Evolutionary conservation across 1,140 invertebrate genomes (phyloP).

Genomic region (Papilio aristodemus): DNA sequence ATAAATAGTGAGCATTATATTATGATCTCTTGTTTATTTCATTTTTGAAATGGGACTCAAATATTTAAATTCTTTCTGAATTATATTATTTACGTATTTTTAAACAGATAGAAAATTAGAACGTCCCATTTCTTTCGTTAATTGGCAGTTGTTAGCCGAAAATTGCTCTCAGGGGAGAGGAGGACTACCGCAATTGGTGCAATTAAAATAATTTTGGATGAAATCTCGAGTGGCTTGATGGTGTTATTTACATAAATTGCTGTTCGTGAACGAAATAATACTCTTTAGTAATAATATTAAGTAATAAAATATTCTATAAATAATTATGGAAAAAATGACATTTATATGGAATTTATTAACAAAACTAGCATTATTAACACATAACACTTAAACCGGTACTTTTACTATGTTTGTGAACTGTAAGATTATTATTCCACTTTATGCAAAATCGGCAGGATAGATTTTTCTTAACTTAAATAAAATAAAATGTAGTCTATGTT

Average conservation of each 20-base stretch:
- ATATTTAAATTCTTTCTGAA: neutral
- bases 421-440: too few relatives aligned
- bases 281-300: conserved; percentile 5
- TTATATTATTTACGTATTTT: neutral
- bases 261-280: conserved; percentile 1
- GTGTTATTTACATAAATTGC: conserved; percentile 24
- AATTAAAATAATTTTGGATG: conserved; percentile 21
- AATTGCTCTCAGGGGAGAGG: conserved; percentile 9
- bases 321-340: neutral
- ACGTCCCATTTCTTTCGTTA: conserved; percentile 22
- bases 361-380: too few relatives aligned
- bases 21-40: too few relatives aligned
- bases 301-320: neutral
- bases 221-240: conserved; percentile 18
- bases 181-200: conserved; percentile 20
- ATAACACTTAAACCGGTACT: too few relatives aligned
- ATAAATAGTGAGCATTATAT: too few relatives aligned
- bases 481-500: too few relatives aligned
- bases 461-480: too few relatives aligned
- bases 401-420: too few relatives aligned
- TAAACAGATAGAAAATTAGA: conserved; percentile 17
- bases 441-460: too few relatives aligned
- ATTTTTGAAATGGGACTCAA: too few relatives aligned
- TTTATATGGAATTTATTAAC: neutral
- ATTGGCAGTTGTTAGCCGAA: conserved; percentile 20